phyloP scores from a whole-genome alignment of 2,113 vertebrate species.

The Apaloderma vittatum region DNA sequence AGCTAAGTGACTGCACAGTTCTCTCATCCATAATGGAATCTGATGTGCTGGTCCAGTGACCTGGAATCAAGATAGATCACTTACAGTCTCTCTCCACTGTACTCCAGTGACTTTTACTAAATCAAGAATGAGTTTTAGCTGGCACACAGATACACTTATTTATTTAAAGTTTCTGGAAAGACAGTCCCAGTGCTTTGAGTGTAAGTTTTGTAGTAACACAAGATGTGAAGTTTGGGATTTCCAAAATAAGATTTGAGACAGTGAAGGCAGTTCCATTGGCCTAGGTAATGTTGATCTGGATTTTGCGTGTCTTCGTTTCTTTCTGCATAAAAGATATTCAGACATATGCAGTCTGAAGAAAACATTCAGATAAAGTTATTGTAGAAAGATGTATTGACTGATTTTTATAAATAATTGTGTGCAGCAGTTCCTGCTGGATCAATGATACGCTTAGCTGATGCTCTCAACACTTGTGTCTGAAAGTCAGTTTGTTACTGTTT shows the following conservation, averaged over 20 bases:
- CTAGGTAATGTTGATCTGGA: background rate
- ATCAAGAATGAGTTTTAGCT: background rate
- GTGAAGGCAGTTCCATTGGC: background rate
- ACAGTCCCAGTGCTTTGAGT: background rate
- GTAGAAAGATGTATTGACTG: background rate
- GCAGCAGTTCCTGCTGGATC: background rate
- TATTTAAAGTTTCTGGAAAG: background rate
- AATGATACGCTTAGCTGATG: background rate
- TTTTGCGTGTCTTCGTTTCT: background rate
- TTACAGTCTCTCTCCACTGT: background rate
- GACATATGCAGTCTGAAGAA: background rate
- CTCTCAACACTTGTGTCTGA: background rate
- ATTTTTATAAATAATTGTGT: background rate
- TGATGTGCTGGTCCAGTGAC: background rate
- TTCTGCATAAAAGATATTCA: background rate
- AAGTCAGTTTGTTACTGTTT: background rate
- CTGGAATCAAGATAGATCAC: background rate
- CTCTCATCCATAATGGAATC: background rate
- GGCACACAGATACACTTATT: background rate
- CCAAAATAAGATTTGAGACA: background rate
- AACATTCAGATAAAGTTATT: slow-evolving; percentile 9
- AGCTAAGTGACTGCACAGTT: background rate
- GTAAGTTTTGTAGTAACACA: background rate
- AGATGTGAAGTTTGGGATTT: background rate
- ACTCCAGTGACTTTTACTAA: background rate